Evolutionary conservation across 2,797 vertebrate genomes (phyloP).

Genomic region (Anolis apletophallus): DNA sequence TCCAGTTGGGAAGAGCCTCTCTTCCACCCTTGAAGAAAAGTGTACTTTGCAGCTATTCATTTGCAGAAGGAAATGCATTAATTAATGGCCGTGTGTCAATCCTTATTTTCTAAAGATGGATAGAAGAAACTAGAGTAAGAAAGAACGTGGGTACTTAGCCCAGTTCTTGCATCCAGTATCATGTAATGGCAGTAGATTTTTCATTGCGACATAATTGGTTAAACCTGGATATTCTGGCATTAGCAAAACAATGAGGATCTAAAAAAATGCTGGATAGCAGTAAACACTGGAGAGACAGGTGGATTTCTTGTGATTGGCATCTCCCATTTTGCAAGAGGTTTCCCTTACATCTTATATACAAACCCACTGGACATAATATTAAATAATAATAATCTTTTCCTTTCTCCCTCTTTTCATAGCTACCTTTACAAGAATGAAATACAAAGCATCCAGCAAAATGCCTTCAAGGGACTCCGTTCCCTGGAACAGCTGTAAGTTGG

Average conservation of each 20-base stretch:
- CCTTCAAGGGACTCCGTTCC: constrained; percentile 69
- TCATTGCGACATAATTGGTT: neutral
- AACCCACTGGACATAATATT: too few relatives aligned
- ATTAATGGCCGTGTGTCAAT: neutral
- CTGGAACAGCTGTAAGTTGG: constrained; percentile 80
- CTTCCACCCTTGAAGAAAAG: neutral
- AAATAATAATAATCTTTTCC: neutral
- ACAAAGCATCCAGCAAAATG: constrained; percentile 73
- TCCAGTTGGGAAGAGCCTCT: neutral
- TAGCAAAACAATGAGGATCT: neutral
- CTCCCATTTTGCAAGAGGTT: neutral
- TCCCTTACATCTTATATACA: neutral
- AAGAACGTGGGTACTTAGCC: neutral
- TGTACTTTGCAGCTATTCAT: too few relatives aligned
- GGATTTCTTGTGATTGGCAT: neutral
- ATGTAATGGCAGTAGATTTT: too few relatives aligned
- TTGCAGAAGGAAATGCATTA: neutral
- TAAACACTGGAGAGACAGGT: neutral
- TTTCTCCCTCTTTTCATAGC: constrained; percentile 57
- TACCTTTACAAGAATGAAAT: constrained; percentile 81
- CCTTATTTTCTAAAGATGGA: neutral
- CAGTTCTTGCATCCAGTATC: neutral
- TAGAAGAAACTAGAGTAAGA: neutral
- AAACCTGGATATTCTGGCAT: neutral
- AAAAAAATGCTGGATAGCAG: neutral